Conservation (phyloP, 1,140 invertebrate genomes). For the Drosophila ananassae region DNA sequence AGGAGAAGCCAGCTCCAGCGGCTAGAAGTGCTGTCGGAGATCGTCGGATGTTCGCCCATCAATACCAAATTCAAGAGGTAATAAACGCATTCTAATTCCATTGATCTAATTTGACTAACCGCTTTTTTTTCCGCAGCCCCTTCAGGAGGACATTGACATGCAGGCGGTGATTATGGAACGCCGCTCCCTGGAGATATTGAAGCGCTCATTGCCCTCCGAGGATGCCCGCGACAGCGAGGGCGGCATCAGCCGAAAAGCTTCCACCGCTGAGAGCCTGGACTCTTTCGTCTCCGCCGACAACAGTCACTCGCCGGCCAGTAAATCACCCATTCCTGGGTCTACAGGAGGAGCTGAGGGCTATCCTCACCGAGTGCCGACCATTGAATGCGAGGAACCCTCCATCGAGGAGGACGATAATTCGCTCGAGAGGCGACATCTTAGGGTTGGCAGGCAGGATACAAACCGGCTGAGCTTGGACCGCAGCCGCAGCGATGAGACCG, state of each 20-base stretch:
- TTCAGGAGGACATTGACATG: slow-evolving; percentile 85
- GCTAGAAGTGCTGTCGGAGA: slow-evolving; percentile 71
- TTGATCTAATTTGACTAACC: not conserved
- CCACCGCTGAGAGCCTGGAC: slow-evolving; percentile 86
- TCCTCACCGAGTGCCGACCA: slow-evolving; percentile 79
- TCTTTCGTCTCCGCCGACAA: slow-evolving; percentile 85
- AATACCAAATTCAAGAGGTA: slow-evolving; percentile 65
- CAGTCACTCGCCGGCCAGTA: slow-evolving; percentile 74
- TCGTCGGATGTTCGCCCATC: slow-evolving; percentile 82
- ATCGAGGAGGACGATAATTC: slow-evolving; percentile 80
- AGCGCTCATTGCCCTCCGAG: slow-evolving; percentile 78
- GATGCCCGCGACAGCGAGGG: slow-evolving; percentile 80
- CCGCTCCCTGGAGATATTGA: slow-evolving; percentile 85
- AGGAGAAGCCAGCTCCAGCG: slow-evolving; percentile 59
- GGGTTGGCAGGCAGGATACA: slow-evolving; percentile 68
- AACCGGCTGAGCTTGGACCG: slow-evolving; percentile 80
- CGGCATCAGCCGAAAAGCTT: slow-evolving; percentile 82
- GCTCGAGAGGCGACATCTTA: slow-evolving; percentile 65
- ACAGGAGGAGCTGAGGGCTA: slow-evolving; percentile 57
- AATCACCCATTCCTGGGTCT: slow-evolving; percentile 65
- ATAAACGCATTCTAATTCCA: not conserved
- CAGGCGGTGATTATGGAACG: slow-evolving; percentile 87
- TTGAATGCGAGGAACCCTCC: slow-evolving; percentile 80
- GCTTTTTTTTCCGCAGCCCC: slow-evolving; percentile 18
- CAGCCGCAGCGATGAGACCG: slow-evolving; percentile 87